phyloP scores from a whole-genome alignment of 2,113 vertebrate species.

The Vicugna pacos region DNA sequence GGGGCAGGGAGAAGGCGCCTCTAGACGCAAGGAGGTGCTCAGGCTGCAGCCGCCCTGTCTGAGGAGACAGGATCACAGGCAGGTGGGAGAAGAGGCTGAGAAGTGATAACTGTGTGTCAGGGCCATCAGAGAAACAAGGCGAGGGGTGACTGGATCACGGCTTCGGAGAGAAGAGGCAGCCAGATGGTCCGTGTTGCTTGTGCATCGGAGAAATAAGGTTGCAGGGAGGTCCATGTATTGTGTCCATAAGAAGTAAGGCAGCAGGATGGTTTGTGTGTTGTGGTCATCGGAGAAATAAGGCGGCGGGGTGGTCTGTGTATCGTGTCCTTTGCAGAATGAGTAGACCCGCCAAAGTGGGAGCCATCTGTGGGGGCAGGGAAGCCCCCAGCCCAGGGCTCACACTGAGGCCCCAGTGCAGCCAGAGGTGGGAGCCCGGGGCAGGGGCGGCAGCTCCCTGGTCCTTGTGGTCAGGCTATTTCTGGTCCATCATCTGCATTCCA shows the following conservation, averaged over 20 bases:
- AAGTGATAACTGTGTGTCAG: not conserved
- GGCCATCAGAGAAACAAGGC: not conserved
- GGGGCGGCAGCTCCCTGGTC: conserved; percentile 18
- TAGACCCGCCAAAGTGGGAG: not conserved
- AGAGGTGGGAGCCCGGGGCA: not conserved
- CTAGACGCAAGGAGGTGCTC: not conserved
- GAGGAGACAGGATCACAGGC: not conserved
- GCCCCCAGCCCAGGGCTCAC: not conserved
- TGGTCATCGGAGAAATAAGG: conserved; percentile 38
- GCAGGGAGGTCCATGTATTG: not conserved
- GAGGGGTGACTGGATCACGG: not conserved
- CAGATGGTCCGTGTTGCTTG: not conserved
- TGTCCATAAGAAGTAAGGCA: conserved; percentile 61
- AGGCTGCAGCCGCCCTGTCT: not conserved
- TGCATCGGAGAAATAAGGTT: not conserved
- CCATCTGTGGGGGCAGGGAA: not conserved
- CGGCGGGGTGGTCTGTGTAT: not conserved
- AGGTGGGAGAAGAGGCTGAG: not conserved
- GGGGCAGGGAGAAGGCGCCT: not conserved
- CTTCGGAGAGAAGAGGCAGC: not conserved
- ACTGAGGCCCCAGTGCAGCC: not conserved
- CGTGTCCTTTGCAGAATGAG: not conserved
- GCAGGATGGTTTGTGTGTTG: conserved; percentile 23
- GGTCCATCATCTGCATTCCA: conserved; percentile 74
- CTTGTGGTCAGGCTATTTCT: conserved; percentile 71